Percentiles rank a stretch among this genome's conserved stretches.
These are phyloP conservation scores for Tachystola acroxantha DNA, from an alignment of 2,888 invertebrate species.

Conservation along the genomic window DNA sequence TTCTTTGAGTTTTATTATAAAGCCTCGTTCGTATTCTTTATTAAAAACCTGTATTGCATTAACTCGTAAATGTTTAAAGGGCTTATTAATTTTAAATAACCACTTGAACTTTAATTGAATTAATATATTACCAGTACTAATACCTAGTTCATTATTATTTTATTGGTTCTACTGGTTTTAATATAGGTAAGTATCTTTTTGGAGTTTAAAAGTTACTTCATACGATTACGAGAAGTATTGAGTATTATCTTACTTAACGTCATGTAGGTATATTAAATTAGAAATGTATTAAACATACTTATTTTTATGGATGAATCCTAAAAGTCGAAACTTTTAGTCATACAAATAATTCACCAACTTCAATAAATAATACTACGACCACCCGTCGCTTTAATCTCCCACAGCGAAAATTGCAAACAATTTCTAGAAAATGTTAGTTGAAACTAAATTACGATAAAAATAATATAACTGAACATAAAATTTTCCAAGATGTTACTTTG, in stretches of 20 bases:
- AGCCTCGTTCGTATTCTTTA: not conserved
- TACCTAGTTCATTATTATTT: not conserved
- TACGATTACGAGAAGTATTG: too few species aligned
- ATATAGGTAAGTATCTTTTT: too few species aligned
- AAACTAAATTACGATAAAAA: too few species aligned
- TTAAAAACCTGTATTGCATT: not conserved
- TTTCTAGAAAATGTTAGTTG: not conserved
- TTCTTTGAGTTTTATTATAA: conserved; percentile 3
- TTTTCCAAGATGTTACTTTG: too few species aligned
- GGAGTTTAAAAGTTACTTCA: too few species aligned
- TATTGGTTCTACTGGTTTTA: not conserved
- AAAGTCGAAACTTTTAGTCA: not conserved
- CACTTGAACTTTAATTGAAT: not conserved
- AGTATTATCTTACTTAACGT: too few species aligned
- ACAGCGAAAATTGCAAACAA: not conserved
- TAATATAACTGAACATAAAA: too few species aligned
- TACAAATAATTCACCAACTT: not conserved
- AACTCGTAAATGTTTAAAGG: conserved; percentile 2
- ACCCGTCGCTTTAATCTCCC: conserved; percentile 1
- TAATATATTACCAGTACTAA: not conserved
- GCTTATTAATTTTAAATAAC: conserved; percentile 3
- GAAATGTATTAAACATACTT: too few species aligned
- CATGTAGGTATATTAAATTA: too few species aligned
- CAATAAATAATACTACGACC: not conserved
- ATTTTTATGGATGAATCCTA: too few species aligned